Evolutionary conservation across 2,888 invertebrate species (phyloP), one percentile per base, ranked within the genome.

Genomic region (Eueremaeus valkanovi): DNA sequence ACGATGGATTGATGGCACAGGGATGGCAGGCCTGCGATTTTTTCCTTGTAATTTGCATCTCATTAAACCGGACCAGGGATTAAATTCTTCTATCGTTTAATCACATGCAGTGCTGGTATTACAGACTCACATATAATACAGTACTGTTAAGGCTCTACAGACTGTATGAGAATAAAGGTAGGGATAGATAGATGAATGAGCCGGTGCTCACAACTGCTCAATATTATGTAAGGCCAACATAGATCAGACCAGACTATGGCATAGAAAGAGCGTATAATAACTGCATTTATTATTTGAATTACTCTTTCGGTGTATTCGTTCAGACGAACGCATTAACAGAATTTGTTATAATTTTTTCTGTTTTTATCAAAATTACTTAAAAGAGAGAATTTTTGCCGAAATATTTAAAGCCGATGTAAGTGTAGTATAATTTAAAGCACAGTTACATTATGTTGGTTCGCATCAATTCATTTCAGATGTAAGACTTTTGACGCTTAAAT

Each of bases 11-110:
- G 63, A 63, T 63, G 63, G 63, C 29, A 63, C 33, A 63, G 31
- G 31, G 63, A 63, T 63, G 63, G 63, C 29, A 63, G 36, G 33
- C 33, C 36, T 36, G 29, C 55, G 24, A 55, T 55, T 63, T 63
- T 63, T 63, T 63, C 63, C 63, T 63, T 63, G 63, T 63, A 63
- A 63, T 63, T 63, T 63, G 63, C 63, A 63, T 63, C 63, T 63
- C 63, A 63, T 63, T 63, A 63, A 63, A 63, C 63, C 63, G 63
- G 63, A 63, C 63, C 33, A 63, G 63, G 51, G 63, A 63, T 63
- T 63, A 63, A 63, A 63, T 63, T 63, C 63, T 63, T 63, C 55
- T 55, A 55, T 55, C 63, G 33, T 63, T 63, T 63, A 63, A 63
- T 63, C 63, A 63, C 63, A 36, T 27, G 55, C 63, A 63, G 55